Conservation (phyloP, 2,888 invertebrate genomes). For the Heliconius sara region DNA sequence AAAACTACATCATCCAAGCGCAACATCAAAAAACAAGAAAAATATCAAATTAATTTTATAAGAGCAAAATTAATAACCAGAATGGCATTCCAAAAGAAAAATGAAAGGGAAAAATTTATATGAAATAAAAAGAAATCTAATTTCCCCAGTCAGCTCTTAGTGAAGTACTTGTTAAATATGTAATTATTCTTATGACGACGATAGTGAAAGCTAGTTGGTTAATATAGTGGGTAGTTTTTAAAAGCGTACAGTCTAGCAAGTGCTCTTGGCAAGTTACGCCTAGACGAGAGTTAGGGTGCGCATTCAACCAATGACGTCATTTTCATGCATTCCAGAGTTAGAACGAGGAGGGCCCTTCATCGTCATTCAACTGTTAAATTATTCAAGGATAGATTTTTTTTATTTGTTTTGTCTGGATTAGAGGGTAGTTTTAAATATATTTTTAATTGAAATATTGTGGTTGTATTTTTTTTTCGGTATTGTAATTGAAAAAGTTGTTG, state of each 20-base stretch:
- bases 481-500: neutral
- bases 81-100: slow-evolving; percentile 19
- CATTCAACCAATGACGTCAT: slow-evolving; percentile 77
- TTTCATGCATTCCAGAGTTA: slow-evolving; percentile 51
- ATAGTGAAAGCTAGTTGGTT: slow-evolving; percentile 44
- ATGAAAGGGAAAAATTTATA: slow-evolving; percentile 23
- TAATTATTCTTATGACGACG: slow-evolving; percentile 37
- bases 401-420: slow-evolving; percentile 22
- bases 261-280: slow-evolving; percentile 50
- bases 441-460: slow-evolving; percentile 13
- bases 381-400: slow-evolving; percentile 33
- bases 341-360: slow-evolving; percentile 42
- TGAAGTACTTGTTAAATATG: slow-evolving; percentile 35
- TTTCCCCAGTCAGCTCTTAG: slow-evolving; percentile 7
- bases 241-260: slow-evolving; percentile 45
- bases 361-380: slow-evolving; percentile 43
- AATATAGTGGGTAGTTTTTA: slow-evolving; percentile 47
- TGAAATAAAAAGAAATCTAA: slow-evolving; percentile 17
- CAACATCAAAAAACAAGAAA: slow-evolving; percentile 4
- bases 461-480: neutral
- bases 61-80: slow-evolving; percentile 9
- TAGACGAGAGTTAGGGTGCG: slow-evolving; percentile 64
- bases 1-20: neutral
- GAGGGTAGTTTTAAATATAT: slow-evolving; percentile 14
- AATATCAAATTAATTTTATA: neutral